phyloP scores from a whole-genome alignment of 2,888 invertebrate genomes.

The Euzetes globulus region DNA sequence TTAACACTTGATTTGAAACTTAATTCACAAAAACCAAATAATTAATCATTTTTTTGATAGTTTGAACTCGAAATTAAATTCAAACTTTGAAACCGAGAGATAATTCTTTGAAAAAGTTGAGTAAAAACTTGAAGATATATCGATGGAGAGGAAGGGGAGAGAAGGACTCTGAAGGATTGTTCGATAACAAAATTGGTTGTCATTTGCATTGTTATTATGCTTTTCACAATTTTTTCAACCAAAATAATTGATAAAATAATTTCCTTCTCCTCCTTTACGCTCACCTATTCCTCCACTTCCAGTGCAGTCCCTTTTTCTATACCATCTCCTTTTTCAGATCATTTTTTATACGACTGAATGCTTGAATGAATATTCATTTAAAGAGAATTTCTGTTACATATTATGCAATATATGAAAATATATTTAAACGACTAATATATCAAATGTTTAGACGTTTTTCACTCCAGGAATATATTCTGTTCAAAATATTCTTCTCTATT shows the following conservation, averaged over 20 bases:
- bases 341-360: slow-evolving; percentile 12
- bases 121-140: background rate
- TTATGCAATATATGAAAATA: background rate
- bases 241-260: slow-evolving; percentile 29
- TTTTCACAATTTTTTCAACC: slow-evolving; percentile 14
- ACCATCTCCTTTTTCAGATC: background rate
- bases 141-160: background rate
- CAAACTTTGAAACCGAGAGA: too few species aligned
- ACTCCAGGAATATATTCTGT: background rate
- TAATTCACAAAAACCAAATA: too few species aligned
- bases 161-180: background rate
- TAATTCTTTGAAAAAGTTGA: too few species aligned
- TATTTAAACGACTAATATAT: background rate
- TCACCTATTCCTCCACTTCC: background rate
- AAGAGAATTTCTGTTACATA: background rate
- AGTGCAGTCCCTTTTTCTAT: background rate
- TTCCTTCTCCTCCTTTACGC: background rate
- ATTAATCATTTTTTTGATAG: too few species aligned
- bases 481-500: background rate
- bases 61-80: too few species aligned
- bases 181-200: slow-evolving; percentile 23
- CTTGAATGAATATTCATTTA: slow-evolving; percentile 24
- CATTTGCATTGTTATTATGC: slow-evolving; percentile 23
- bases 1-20: too few species aligned
- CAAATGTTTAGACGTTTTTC: background rate